Conservation (phyloP, 92 coral and sea anemone species). For the Desmophyllum pertusum region DNA sequence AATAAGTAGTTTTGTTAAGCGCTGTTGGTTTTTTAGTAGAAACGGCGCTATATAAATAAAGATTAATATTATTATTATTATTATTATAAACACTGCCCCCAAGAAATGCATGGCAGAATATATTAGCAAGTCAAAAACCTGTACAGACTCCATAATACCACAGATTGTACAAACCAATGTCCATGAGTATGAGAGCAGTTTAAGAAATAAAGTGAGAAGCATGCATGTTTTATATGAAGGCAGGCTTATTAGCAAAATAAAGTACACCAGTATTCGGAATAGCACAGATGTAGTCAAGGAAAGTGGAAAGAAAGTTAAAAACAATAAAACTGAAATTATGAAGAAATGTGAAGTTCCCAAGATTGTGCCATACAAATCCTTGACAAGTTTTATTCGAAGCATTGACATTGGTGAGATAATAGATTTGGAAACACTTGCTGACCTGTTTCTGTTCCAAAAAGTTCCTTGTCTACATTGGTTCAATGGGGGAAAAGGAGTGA, state of each 20-base stretch:
- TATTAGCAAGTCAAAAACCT: conserved; percentile 34
- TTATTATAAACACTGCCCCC: too few relatives aligned
- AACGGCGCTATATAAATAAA: too few relatives aligned
- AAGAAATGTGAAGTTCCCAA: conserved; percentile 57
- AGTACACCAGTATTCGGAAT: conserved; percentile 63
- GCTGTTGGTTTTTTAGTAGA: too few relatives aligned
- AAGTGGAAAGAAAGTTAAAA: conserved; percentile 2
- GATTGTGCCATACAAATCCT: conserved; percentile 56
- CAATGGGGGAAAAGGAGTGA: too few relatives aligned
- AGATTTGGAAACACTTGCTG: conserved; percentile 50
- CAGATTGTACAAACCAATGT: conserved; percentile 32
- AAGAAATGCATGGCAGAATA: conserved; percentile 31
- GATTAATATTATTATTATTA: too few relatives aligned
- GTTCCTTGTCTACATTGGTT: too few relatives aligned
- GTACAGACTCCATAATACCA: conserved; percentile 33
- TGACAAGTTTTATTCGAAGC: conserved; percentile 49
- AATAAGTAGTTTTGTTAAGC: too few relatives aligned
- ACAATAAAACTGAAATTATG: conserved; percentile 52
- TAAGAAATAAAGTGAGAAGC: conserved; percentile 14
- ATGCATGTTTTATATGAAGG: conserved; percentile 69
- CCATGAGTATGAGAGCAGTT: conserved; percentile 26
- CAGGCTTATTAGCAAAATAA: conserved; percentile 52
- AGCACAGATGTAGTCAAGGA: conserved; percentile 37
- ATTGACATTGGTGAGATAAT: conserved; percentile 63
- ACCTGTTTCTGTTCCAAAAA: too few relatives aligned